Conservation (phyloP, 2,797 vertebrate species). For the Melanotaenia boesemani region DNA sequence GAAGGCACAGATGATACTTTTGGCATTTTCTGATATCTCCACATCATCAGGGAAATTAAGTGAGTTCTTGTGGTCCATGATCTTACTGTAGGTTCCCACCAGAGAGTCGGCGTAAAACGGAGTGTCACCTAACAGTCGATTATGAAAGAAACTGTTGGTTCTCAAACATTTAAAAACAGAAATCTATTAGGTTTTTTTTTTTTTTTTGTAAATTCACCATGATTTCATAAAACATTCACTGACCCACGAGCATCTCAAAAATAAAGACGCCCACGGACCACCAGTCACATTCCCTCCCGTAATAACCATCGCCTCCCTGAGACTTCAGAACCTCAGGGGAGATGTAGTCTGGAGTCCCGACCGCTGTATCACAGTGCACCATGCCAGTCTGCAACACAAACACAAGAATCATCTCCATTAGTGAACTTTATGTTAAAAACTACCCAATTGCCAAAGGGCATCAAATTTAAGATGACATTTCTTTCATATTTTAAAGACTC, state of each 20-base stretch:
- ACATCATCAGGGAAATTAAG: conserved; percentile 97
- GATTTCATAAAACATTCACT: conserved; percentile 72
- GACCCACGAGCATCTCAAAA: conserved; percentile 98
- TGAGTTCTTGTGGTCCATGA: conserved; percentile 99
- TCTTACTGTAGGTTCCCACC: conserved; percentile 99
- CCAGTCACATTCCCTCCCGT: conserved; percentile 98
- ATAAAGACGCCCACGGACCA: conserved; percentile 99
- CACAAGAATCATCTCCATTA: background rate
- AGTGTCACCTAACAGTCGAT: conserved; percentile 89
- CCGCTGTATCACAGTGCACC: conserved; percentile 98
- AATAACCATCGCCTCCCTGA: conserved; percentile 96
- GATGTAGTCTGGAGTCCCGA: conserved; percentile 98
- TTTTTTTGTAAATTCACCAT: background rate
- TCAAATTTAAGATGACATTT: background rate
- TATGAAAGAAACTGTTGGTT: background rate
- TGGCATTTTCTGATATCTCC: conserved; percentile 97
- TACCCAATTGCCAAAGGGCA: background rate
- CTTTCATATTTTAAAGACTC: background rate
- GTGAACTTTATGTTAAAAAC: background rate
- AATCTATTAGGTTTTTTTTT: no score
- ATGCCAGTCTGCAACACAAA: conserved; percentile 90
- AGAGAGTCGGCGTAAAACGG: conserved; percentile 99
- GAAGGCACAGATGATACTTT: conserved; percentile 98
- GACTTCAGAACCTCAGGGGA: conserved; percentile 97
- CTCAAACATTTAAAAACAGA: background rate